Base-by-base conservation (phyloP, 1,140 invertebrate genomes). In the Phymorhynchus buccinoides region DNA sequence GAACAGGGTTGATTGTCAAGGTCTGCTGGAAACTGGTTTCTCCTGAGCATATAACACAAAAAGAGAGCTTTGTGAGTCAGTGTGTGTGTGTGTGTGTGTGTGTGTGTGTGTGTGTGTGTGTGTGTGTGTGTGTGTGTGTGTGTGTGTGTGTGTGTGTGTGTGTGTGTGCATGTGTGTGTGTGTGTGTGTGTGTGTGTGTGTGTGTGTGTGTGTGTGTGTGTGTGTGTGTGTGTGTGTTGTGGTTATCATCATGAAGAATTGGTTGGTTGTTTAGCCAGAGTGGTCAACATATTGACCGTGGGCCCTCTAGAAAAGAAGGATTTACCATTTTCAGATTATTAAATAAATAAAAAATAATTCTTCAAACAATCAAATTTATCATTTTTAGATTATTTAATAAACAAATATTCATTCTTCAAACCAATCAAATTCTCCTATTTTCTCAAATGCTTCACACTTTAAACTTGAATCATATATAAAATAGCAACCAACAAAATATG, bases 31-130 rank as follows among this genome's bases (percentile, higher is more conserved):
- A n/a, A n/a, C n/a, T n/a, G n/a, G n/a, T n/a, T n/a, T n/a, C n/a
- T n/a, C n/a, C n/a, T n/a, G n/a, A n/a, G n/a, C n/a, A 9, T 48
- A 9, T 48, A 6, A 48, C 44, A 48, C 7, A 48, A 48, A 48
- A 9, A 18, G 18, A 48, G 44, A 18, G 18, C 18, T 9, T 39
- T 42, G 39, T 42, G 39, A 44, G 77, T 79, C 18, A 27, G 77
- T 44, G 16, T 79, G 77, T 42, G 77, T 44, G 41, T 79, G 77
- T 79, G 77, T 79, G 77, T 79, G 18, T 79, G 7, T 79, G 39
- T 79, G 44, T 79, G 44, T 44, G 44, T 1, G 16, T 27, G 27
- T 44, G n/a, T 22, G 77, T 79, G 39, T 79, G 39, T 4, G 39
- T 44, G 41, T 79, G 30, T 73, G 71, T 73, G 30, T 73, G 71